Evolutionary conservation across 2,797 vertebrate genomes (phyloP), one percentile per base, ranked within the genome.

Genomic region (Megalops cyprinoides): DNA sequence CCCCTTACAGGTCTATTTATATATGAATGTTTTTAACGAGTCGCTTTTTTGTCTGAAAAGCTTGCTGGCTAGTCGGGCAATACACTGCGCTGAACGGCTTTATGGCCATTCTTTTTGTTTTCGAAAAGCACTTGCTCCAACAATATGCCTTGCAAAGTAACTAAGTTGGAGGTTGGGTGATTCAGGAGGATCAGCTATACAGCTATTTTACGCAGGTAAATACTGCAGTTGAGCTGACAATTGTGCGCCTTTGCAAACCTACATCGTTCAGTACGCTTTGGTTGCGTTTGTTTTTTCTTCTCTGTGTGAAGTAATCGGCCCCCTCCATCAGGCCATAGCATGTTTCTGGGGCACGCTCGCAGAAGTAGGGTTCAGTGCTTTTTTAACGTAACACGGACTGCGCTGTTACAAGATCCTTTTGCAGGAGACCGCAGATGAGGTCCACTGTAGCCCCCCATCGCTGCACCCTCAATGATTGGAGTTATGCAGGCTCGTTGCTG

Each of bases 341-440:
- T 83, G 34, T 79, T 80, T 69, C 69, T 78, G 42, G 51, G 77
- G 62, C 62, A 83, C n/a, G 34, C 60, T 79, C 60, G 0, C 74
- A 62, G 76, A 74, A 81, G 75, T 78, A 79, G 62, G 80, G 82
- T 78, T 56, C 67, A 62, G 20, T 78, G 75, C 79, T 60, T 82
- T 65, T 76, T 37, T 23, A n/a, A 49, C 55, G 51, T 74, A 20
- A 51, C 49, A 23, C 34, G 46, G 39, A 44, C 56, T 69, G 65
- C 74, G 77, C 48, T 77, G 51, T 74, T 65, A 51, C 67, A 55
- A 28, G 55, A 58, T 51, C 18, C 25, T 65, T 82, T 80, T 51
- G 71, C 75, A 56, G 56, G 48, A 67, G 53, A n/a, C 55, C 74
- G 42, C 79, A 71, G 79, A 71, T 60, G 18, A 80, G 69, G 37